Base-by-base conservation (phyloP, 2,113 vertebrate genomes). In the Myotis brandtii region DNA sequence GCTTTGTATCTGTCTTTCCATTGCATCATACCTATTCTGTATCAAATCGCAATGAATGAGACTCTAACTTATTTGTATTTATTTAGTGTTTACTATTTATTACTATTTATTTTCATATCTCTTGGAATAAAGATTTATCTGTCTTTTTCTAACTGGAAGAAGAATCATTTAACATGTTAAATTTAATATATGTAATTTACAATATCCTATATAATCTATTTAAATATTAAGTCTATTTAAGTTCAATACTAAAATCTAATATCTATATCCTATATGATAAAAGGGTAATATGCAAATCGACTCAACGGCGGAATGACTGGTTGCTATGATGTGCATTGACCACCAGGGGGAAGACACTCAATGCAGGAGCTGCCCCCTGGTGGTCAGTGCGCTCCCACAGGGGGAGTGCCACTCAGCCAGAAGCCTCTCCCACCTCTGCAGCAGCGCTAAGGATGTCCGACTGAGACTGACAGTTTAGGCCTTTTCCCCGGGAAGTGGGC, bases 21-120 rank as follows among this genome's bases (percentile, higher is more conserved):
- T 43, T 2, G 46, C 76, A 56, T 30, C n/a, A n/a, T 76, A 9
- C 54, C 12, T 69, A 48, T 85, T 91, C 43, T 69, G 1, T 52
- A 54, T 43, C 81, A 87, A 9, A 82, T 46, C 7, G 72, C 12
- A 32, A 6, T 50, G 21, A 11, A 32, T 50, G 18, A 10, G 32
- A 59, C 20, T 62, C 14, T 37, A 81, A 70, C 25, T 69, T 62
- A 77, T 34, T 46, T 62, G 16, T 52, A 43, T 21, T 92, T 76
- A 86, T 72, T 93, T 89, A 67, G 0, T 52, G n/a, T 75, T 81
- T 32, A 48, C 48, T 84, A 67, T 52, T 73, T 73, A 50, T 88
- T 75, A n/a, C 69, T 73, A 30, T 81, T 95, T 88, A 86, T 95
- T 88, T 91, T 48, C 8, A 43, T 89, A 13, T 75, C 34, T 70